phyloP scores from a whole-genome alignment of 2,113 vertebrate genomes.

The Petaurus breviceps region DNA sequence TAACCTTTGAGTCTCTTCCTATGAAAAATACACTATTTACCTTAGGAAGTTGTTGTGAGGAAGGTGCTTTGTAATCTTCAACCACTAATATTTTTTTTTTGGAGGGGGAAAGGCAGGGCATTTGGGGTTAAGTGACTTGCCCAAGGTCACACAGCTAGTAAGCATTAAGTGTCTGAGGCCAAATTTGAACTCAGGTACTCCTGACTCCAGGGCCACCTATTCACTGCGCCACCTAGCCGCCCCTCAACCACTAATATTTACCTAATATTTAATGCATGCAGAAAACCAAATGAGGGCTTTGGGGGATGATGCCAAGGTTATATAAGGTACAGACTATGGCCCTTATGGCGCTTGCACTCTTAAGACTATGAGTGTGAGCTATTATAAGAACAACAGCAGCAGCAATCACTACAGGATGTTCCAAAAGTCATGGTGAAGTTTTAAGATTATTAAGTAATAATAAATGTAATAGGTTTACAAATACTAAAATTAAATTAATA shows the following conservation, averaged over 20 bases:
- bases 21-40: neutral
- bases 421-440: neutral
- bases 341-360: neutral
- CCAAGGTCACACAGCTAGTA: no score
- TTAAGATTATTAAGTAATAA: neutral
- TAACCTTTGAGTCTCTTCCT: neutral
- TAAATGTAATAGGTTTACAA: neutral
- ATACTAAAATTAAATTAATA: neutral
- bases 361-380: neutral
- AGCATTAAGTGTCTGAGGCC: no score
- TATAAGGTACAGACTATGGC: neutral
- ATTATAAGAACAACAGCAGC: neutral
- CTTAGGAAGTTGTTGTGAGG: neutral
- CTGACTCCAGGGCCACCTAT: no score
- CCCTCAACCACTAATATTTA: neutral
- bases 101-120: no score
- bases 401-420: neutral
- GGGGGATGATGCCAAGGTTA: neutral
- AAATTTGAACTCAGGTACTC: no score
- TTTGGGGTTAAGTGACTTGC: no score
- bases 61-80: neutral
- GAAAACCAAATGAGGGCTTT: neutral
- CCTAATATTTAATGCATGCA: neutral
- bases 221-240: no score
- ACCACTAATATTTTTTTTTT: neutral